Base-by-base conservation (phyloP, 2,888 invertebrate genomes). In the Drosophila mulleri region DNA sequence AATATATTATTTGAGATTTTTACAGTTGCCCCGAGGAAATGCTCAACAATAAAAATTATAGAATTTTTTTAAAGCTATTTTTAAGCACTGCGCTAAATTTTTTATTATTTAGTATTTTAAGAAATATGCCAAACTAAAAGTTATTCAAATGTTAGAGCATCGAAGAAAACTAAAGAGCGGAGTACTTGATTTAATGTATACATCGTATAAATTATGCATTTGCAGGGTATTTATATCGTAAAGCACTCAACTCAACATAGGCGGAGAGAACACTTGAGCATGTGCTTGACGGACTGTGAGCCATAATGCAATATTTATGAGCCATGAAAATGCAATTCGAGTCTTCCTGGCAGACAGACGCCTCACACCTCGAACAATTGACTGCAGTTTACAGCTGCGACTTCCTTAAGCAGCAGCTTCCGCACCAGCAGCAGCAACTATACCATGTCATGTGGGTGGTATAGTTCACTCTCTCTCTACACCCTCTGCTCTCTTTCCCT, bases 291-390 rank as follows among this genome's bases (percentile, higher is more conserved):
- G 11, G 45, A 65, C 54, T 69, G 75, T 62, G 57, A 57, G 65
- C 63, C 45, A 77, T 77, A 77, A 66, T 79, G 78, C 61, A 71
- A 60, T 79, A 81, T 86, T 90, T 90, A 86, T 90, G 90, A 83
- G 79, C 79, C 90, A 86, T 86, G 87, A 86, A 90, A 90, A 83
- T 77, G 81, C 74, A 78, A 67, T 73, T 72, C 52, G 83, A 69
- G 63, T 71, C 58, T 77, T 76, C 72, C 77, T 71, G 76, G 59
- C 57, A 63, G 44, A 32, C 57, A 57, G 48, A 65, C 53, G 37
- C 39, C 53, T 64, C 69, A 66, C 78, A 72, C 72, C 59, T 77
- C 63, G 45, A 47, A 54, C 71, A 71, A 60, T 76, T 75, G 68
- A 45, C 63, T 63, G 73, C 58, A 78, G 45, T 54, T 71, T 67